Base-by-base conservation (phyloP, 2,888 invertebrate genomes). In the Masnerella sp. region DNA sequence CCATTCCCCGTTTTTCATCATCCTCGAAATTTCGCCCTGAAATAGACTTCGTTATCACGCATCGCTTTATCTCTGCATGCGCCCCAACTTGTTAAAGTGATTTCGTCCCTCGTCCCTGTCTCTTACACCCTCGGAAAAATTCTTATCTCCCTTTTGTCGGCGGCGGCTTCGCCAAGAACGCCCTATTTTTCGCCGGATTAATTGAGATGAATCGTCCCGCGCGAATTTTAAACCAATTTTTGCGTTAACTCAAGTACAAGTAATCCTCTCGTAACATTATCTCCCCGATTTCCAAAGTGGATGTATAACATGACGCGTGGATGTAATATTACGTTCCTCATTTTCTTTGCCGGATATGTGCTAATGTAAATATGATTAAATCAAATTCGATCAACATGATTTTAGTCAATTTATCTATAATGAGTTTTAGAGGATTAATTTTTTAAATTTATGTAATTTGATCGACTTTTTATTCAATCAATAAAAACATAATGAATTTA, bases 21-120 rank as follows among this genome's bases (percentile, higher is more conserved):
- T 11, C 49, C 1, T 22, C 18, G 9, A 7, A 34, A 58, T 43
- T 15, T 30, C 5, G 18, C 2, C 5, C 14, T 17, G 30, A 36
- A 59, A 59, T 47, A 59, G 43, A 47, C 8, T 18, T 28, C 25
- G 18, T 47, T 47, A 59, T 59, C 47, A 11, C 7, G 22, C 36
- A 38, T 45, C 61, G 11, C 14, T 40, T 22, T 49, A 49, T 61
- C 61, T 11, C 25, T 51, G 20, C 30, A 45, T 32, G 28, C 20
- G 36, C 65, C 18, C 32, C 9, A 36, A 47, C 47, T 47, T 65
- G 51, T 51, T 51, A 42, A 65, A 65, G 45, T 65, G 54, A 65
- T 65, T 65, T 65, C 34, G 47, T 15, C 40, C 49, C 54, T 30
- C 38, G 45, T n/a, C 17, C 52, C 17, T 54, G 45, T 64, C 54